These are phyloP conservation scores for Tromatobia lineatoria DNA, from an alignment of 2,888 invertebrate genomes.

Conservation along the genomic window DNA sequence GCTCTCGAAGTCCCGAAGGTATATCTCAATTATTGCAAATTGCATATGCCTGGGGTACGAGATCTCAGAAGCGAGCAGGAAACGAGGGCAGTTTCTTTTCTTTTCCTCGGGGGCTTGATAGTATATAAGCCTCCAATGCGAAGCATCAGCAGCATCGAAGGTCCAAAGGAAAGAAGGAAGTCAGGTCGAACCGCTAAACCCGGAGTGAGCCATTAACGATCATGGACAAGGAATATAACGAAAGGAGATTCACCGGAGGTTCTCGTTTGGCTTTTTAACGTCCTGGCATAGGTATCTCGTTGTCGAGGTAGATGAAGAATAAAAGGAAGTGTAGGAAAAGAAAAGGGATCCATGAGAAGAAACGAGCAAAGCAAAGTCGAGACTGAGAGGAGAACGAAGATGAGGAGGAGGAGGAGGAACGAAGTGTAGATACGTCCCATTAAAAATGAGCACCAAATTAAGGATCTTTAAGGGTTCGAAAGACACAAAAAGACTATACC, in stretches of 20 bases:
- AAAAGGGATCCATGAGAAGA: conserved; percentile 1
- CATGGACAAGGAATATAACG: conserved; percentile 53
- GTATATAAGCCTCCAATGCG: conserved; percentile 17
- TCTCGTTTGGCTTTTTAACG: conserved; percentile 39
- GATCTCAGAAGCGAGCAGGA: conserved; percentile 34
- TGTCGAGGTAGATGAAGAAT: conserved; percentile 21
- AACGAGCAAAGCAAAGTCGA: conserved; percentile 12
- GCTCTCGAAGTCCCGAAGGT: conserved; percentile 31
- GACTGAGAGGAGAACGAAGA: background rate
- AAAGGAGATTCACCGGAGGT: conserved; percentile 13
- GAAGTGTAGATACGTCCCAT: conserved; percentile 39
- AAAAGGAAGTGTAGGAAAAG: conserved; percentile 11
- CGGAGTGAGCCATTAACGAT: conserved; percentile 63
- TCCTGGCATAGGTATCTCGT: conserved; percentile 25
- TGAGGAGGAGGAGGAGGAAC: background rate
- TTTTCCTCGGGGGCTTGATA: conserved; percentile 42
- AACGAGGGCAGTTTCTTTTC: conserved; percentile 48
- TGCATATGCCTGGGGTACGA: conserved; percentile 32
- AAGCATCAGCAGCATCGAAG: conserved; percentile 33
- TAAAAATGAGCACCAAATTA: conserved; percentile 66
- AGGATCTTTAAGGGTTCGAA: conserved; percentile 46
- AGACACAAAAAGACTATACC: conserved; percentile 39
- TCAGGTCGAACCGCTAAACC: conserved; percentile 21
- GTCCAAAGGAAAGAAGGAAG: background rate
- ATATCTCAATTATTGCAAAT: conserved; percentile 57